A percentile compares a stretch with the other conserved stretches of the same genome.
Conservation (phyloP, 2,797 vertebrate genomes). For the Cyprinodon diabolis region DNA sequence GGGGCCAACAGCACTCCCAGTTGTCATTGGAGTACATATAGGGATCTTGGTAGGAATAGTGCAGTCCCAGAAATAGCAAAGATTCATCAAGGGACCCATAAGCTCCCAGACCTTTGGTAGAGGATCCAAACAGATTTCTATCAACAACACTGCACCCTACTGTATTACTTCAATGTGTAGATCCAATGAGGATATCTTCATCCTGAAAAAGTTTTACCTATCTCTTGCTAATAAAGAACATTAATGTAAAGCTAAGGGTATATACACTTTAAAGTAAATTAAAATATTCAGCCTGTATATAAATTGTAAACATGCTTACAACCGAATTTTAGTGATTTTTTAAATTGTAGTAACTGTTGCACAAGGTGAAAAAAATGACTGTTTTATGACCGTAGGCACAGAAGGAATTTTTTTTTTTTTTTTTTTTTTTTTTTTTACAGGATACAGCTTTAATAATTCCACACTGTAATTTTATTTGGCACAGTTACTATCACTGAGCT, state of each 20-base stretch:
- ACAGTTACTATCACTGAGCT: conserved; percentile 20
- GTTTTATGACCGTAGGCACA: neutral
- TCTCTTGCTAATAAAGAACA: neutral
- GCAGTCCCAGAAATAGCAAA: too few species aligned
- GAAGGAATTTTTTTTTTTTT: conserved; percentile 16
- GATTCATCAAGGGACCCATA: too few species aligned
- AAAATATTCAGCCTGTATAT: neutral
- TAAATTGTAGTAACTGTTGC: neutral
- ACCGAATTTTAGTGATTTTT: neutral
- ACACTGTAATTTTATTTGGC: conserved; percentile 10
- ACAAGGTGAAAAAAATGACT: neutral
- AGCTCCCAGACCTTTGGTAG: too few species aligned
- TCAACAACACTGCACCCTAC: neutral
- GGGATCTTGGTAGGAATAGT: too few species aligned
- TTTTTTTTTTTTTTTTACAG: conserved; percentile 7
- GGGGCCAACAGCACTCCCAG: too few species aligned
- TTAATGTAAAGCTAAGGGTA: too few species aligned
- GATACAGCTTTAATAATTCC: conserved; percentile 15
- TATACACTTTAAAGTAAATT: too few species aligned
- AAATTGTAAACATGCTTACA: neutral
- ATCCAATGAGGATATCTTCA: neutral
- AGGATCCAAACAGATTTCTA: too few species aligned
- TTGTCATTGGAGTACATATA: too few species aligned
- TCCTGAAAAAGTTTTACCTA: neutral
- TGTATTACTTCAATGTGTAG: neutral